Evolutionary conservation across 2,888 invertebrate species (phyloP).

Genomic region (Polyommatus iphigenia): DNA sequence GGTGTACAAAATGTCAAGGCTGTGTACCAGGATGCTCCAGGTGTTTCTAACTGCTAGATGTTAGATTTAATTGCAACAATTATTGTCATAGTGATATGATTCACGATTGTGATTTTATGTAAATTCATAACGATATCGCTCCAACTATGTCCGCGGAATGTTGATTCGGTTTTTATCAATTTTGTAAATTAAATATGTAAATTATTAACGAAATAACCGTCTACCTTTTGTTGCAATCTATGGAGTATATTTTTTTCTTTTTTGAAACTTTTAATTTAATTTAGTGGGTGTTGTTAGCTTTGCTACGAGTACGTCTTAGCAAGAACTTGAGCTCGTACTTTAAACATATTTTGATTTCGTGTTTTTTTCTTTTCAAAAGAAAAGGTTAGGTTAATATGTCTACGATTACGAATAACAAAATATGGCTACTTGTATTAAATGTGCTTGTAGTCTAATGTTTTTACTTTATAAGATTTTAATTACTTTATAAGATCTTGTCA

Average conservation of each 20-base stretch:
- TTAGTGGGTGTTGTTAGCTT: background rate
- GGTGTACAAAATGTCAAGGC: slow-evolving; percentile 15
- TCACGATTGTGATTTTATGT: background rate
- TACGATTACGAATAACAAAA: too few species aligned
- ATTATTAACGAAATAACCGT: background rate
- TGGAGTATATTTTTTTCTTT: background rate
- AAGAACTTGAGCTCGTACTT: too few species aligned
- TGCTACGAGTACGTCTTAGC: too few species aligned
- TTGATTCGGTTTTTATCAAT: background rate
- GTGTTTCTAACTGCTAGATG: slow-evolving; percentile 7
- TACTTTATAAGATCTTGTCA: too few species aligned
- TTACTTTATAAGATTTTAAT: too few species aligned
- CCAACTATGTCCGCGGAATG: background rate
- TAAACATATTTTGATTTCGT: too few species aligned
- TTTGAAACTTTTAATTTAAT: background rate
- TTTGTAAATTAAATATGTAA: slow-evolving; percentile 1
- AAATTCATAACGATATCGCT: background rate
- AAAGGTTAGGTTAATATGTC: too few species aligned
- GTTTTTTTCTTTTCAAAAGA: too few species aligned
- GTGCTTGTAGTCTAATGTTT: too few species aligned
- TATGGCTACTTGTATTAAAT: too few species aligned
- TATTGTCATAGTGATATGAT: slow-evolving; percentile 32
- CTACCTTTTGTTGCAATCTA: background rate
- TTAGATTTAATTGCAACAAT: slow-evolving; percentile 27
- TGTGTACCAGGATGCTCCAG: slow-evolving; percentile 19